Evolutionary conservation across 2,113 vertebrate genomes (phyloP).

Genomic region (Camarhynchus parvulus): DNA sequence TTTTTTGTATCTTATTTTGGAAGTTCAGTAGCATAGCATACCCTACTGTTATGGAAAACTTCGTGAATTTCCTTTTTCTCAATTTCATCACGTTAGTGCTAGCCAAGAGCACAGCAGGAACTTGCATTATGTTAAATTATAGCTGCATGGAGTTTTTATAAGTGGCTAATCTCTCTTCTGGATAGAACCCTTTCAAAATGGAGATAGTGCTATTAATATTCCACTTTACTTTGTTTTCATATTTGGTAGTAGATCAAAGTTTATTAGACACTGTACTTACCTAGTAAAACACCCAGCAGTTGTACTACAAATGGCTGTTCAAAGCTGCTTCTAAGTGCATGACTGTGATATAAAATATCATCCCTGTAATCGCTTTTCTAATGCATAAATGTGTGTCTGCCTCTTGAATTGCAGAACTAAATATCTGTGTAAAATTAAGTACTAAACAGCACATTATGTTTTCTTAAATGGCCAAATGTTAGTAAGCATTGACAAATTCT

Average conservation of each 20-base stretch:
- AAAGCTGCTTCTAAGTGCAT: neutral
- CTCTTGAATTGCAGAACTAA: neutral
- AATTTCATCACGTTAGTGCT: neutral
- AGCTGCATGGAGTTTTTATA: neutral
- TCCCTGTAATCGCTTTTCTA: neutral
- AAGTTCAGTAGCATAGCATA: neutral
- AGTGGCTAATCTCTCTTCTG: slow-evolving; percentile 34
- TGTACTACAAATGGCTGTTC: neutral
- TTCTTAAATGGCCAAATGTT: neutral
- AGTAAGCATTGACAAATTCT: neutral
- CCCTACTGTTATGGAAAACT: neutral
- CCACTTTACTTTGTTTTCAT: slow-evolving; percentile 19
- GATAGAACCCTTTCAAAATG: neutral
- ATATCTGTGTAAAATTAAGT: neutral
- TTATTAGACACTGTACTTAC: neutral
- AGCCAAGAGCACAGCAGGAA: neutral
- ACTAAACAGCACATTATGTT: neutral
- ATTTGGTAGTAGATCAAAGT: slow-evolving; percentile 19
- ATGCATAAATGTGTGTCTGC: neutral
- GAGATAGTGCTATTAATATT: slow-evolving; percentile 15
- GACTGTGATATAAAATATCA: neutral
- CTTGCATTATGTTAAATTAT: slow-evolving; percentile 5
- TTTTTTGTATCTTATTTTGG: neutral
- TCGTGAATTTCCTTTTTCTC: neutral
- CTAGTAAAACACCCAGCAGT: neutral